Percentiles rank a stretch among this genome's conserved stretches.
Conservation (phyloP, 2,113 vertebrate genomes). For the Meles meles region DNA sequence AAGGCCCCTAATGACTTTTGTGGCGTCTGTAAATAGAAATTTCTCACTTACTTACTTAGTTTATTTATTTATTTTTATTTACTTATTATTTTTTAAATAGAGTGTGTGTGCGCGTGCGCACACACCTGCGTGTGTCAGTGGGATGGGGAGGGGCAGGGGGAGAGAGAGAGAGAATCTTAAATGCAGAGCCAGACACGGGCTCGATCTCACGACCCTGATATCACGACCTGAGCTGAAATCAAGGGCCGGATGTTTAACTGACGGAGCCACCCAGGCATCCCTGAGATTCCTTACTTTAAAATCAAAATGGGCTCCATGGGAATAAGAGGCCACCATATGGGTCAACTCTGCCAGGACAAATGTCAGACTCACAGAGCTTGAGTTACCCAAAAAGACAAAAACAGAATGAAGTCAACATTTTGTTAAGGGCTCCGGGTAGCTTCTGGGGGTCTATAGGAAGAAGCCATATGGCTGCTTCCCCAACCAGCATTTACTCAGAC, state of each 20-base stretch:
- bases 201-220: background rate
- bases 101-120: background rate
- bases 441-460: background rate
- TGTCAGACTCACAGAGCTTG: background rate
- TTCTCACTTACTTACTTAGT: background rate
- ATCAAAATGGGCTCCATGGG: background rate
- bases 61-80: background rate
- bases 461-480: background rate
- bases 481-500: background rate
- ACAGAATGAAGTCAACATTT: background rate
- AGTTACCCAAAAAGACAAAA: background rate
- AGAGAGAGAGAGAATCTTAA: background rate
- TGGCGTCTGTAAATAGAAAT: background rate
- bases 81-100: too few species aligned
- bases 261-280: background rate
- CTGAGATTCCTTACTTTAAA: background rate
- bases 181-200: background rate
- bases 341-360: background rate
- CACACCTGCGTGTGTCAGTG: accelerated
- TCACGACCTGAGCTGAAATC: background rate
- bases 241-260: background rate
- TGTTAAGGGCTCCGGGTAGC: background rate
- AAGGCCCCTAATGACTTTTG: background rate
- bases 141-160: background rate
- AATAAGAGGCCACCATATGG: background rate